Conservation (phyloP, 2,797 vertebrate species). For the Lepidocolaptes lacrymiger region DNA sequence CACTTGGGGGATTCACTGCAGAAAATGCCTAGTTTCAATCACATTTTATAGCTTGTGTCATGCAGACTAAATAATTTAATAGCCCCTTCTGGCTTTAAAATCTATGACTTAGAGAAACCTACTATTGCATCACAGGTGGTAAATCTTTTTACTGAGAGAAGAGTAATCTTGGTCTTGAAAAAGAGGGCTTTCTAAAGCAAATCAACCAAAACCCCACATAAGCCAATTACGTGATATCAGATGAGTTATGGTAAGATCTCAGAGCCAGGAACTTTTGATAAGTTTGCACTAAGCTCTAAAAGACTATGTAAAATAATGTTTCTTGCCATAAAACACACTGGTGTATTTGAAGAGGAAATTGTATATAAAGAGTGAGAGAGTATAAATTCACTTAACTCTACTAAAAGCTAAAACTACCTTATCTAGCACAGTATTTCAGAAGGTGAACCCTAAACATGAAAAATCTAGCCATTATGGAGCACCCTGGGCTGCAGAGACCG, state of each 20-base stretch:
- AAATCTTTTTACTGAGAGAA: not conserved
- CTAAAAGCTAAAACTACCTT: not conserved
- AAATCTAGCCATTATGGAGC: not conserved
- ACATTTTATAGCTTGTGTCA: constrained; percentile 1
- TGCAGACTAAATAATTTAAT: not conserved
- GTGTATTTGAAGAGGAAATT: not conserved
- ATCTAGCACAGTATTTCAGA: not conserved
- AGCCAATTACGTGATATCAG: not conserved
- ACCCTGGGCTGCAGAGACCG: not conserved
- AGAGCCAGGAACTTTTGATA: not conserved
- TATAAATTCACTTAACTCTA: not conserved
- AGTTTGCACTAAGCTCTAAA: not conserved
- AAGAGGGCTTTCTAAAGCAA: not conserved
- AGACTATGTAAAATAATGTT: not conserved
- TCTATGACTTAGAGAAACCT: not conserved
- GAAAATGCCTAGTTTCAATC: constrained; percentile 1
- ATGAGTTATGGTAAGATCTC: not conserved
- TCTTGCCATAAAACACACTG: not conserved
- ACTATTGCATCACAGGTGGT: not conserved
- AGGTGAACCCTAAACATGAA: not conserved
- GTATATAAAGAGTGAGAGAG: not conserved
- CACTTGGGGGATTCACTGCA: not conserved
- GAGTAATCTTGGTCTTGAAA: not conserved
- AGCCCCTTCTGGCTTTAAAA: not conserved
- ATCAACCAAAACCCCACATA: not conserved